Percentiles rank a stretch among this genome's conserved stretches.
Conservation (phyloP, 2,113 vertebrate species). For the Theristicus caerulescens region DNA sequence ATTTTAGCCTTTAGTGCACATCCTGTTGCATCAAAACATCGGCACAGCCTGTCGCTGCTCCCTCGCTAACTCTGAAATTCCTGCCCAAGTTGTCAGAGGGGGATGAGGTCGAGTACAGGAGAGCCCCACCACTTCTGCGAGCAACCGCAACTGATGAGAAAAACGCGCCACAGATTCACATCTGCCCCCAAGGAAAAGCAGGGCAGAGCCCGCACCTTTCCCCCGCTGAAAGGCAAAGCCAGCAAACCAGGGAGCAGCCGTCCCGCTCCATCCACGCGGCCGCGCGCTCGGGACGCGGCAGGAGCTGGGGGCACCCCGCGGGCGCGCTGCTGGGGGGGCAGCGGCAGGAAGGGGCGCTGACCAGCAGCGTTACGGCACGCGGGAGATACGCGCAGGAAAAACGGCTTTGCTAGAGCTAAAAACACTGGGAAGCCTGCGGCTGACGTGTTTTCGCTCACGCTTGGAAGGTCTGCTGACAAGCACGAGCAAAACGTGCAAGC, state of each 20-base stretch:
- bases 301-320: neutral
- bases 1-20: neutral
- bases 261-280: rapidly evolving
- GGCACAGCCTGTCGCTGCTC: neutral
- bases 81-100: neutral
- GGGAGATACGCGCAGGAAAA: neutral
- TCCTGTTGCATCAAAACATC: neutral
- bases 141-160: neutral
- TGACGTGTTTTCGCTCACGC: too few relatives aligned
- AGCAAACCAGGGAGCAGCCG: neutral
- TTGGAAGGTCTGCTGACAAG: neutral
- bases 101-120: rapidly evolving
- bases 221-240: neutral
- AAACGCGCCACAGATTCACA: rapidly evolving
- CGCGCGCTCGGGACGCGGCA: rapidly evolving
- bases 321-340: neutral
- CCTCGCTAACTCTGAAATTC: neutral
- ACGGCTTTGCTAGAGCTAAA: neutral
- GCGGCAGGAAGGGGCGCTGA: neutral
- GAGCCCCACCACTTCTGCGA: neutral
- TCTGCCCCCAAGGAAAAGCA: neutral
- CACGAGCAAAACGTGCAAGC: neutral
- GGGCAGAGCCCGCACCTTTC: neutral
- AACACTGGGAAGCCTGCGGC: rapidly evolving
- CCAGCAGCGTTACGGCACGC: rapidly evolving